Conservation (phyloP, 2,797 vertebrate species). For the Smutsia temminckii region DNA sequence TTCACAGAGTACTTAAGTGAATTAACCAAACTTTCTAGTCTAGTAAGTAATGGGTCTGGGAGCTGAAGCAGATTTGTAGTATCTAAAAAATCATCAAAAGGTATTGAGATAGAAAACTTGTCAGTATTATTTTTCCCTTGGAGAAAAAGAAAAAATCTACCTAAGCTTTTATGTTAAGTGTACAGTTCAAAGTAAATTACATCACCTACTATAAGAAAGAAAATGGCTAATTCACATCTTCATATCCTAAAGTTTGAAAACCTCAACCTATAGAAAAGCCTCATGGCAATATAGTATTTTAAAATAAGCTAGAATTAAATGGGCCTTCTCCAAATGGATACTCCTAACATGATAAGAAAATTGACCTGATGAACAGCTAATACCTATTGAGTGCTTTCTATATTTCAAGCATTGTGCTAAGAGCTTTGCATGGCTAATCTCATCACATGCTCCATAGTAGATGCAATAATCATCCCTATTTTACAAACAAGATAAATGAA, state of each 20-base stretch:
- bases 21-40: not conserved
- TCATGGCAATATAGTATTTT: not conserved
- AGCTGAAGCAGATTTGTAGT: not conserved
- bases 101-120: not conserved
- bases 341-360: not conserved
- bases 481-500: not conserved
- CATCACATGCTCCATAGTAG: not conserved
- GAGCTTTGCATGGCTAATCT: not conserved
- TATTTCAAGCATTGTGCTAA: not conserved
- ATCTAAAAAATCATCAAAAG: not conserved
- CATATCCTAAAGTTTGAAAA: not conserved
- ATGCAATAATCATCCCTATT: not conserved
- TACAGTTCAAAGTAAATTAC: not conserved
- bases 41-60: not conserved
- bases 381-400: not conserved
- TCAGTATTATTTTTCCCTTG: not conserved
- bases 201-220: not conserved
- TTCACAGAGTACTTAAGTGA: not conserved
- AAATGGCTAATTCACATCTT: not conserved
- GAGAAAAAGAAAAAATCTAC: not conserved
- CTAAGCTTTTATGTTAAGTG: not conserved
- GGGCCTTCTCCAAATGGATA: not conserved
- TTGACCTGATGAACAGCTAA: not conserved
- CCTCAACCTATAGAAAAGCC: not conserved
- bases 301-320: not conserved